A percentile compares a stretch with the other conserved stretches of the same genome.
These are phyloP conservation scores for Chionoecetes opilio DNA, from an alignment of 1,140 invertebrate species.

Conservation along the genomic window DNA sequence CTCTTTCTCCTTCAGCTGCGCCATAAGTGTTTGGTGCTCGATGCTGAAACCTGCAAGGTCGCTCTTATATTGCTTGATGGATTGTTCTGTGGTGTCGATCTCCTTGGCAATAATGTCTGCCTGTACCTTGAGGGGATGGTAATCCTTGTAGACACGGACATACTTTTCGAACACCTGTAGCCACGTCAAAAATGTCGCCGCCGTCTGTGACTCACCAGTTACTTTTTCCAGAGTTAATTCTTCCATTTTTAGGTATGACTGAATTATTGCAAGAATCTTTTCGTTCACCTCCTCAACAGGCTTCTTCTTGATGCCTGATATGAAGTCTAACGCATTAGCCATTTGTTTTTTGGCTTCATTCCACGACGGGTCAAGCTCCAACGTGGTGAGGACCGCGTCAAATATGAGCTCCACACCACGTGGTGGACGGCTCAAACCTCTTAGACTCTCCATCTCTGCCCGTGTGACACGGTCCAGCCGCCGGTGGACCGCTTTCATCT, in stretches of 20 bases:
- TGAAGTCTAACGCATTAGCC: constrained; percentile 75
- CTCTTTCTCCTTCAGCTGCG: constrained; percentile 78
- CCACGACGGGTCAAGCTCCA: constrained; percentile 80
- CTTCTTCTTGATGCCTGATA: constrained; percentile 73
- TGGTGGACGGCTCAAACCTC: constrained; percentile 68
- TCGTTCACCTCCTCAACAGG: constrained; percentile 72
- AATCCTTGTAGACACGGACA: constrained; percentile 79
- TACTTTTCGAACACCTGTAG: constrained; percentile 77
- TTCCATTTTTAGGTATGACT: constrained; percentile 71
- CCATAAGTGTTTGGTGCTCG: constrained; percentile 77
- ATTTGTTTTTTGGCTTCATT: constrained; percentile 81
- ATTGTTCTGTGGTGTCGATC: constrained; percentile 73
- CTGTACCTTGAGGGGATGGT: constrained; percentile 79
- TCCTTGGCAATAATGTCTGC: constrained; percentile 79
- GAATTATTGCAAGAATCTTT: constrained; percentile 64
- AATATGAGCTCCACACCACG: constrained; percentile 74
- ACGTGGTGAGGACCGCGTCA: constrained; percentile 71
- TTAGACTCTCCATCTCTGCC: constrained; percentile 78
- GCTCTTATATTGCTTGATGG: constrained; percentile 74
- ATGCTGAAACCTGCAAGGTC: constrained; percentile 76
- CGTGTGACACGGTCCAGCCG: constrained; percentile 75
- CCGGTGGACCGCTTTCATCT: constrained; percentile 76
- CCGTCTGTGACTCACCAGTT: constrained; percentile 63
- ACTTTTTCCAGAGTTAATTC: constrained; percentile 57
- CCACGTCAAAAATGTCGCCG: constrained; percentile 72